Conservation (phyloP, 2,888 invertebrate species). For the Chalcis sispes region DNA sequence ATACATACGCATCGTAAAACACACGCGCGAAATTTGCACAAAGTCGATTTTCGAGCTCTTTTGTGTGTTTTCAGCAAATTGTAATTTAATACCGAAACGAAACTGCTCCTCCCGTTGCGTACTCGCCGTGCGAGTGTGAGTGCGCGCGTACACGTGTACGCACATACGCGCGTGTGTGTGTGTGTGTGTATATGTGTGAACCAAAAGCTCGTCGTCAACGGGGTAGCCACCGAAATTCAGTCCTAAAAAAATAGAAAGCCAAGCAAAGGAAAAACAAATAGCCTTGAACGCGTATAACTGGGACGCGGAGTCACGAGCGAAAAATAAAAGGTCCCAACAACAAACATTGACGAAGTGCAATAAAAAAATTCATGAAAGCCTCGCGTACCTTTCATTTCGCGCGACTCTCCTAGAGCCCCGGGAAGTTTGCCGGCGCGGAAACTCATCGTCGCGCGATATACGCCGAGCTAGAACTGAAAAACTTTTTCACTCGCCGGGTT, state of each 20-base stretch:
- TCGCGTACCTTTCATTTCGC: constrained; percentile 34
- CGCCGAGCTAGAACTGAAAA: constrained; percentile 9
- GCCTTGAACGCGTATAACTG: too few relatives aligned
- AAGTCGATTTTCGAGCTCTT: not conserved
- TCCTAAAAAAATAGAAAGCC: too few relatives aligned
- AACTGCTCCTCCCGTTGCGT: not conserved
- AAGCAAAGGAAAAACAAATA: constrained; percentile 12
- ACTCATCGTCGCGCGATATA: not conserved
- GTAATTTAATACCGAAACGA: constrained; percentile 19
- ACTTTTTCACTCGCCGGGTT: constrained; percentile 41
- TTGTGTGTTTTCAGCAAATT: not conserved
- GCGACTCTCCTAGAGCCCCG: not conserved
- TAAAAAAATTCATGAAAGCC: constrained; percentile 47
- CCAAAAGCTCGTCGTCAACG: too few relatives aligned
- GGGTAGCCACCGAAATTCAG: too few relatives aligned
- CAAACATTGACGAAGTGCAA: constrained; percentile 36
- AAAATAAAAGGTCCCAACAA: constrained; percentile 28
- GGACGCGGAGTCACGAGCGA: not conserved
- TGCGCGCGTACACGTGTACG: too few relatives aligned
- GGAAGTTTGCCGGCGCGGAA: not conserved
- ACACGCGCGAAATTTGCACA: not conserved
- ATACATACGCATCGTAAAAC: not conserved
- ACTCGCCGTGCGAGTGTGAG: too few relatives aligned
- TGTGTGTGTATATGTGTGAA: too few relatives aligned
- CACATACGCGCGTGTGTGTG: too few relatives aligned